phyloP scores from a whole-genome alignment of 2,113 vertebrate species.

The Collichthys lucidus region DNA sequence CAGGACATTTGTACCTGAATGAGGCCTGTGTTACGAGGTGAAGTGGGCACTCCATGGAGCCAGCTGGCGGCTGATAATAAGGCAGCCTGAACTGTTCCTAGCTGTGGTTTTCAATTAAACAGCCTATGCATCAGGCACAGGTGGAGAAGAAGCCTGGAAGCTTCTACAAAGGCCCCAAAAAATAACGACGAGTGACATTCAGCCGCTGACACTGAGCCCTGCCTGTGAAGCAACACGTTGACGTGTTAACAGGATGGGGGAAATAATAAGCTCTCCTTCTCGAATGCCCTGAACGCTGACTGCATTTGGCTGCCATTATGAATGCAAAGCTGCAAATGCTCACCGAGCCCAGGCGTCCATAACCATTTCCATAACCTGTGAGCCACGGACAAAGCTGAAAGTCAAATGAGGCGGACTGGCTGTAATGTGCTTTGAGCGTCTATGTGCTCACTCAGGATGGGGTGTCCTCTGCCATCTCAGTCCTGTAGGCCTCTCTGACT shows the following conservation, averaged over 20 bases:
- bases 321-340: slow-evolving; percentile 46
- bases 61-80: slow-evolving; percentile 76
- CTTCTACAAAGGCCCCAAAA: slow-evolving; percentile 35
- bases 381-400: slow-evolving; percentile 63
- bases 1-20: slow-evolving; percentile 82
- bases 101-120: slow-evolving; percentile 60
- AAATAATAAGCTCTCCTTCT: slow-evolving; percentile 40
- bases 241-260: slow-evolving; percentile 27
- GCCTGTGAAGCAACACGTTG: slow-evolving; percentile 20
- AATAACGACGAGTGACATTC: slow-evolving; percentile 55
- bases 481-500: slow-evolving; percentile 36
- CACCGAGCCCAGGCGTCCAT: slow-evolving; percentile 26
- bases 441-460: slow-evolving; percentile 37
- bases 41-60: slow-evolving; percentile 80
- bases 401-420: slow-evolving; percentile 62
- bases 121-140: slow-evolving; percentile 47
- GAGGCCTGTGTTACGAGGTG: slow-evolving; percentile 76
- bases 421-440: slow-evolving; percentile 57
- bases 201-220: slow-evolving; percentile 26
- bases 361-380: slow-evolving; percentile 58
- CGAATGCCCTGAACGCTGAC: slow-evolving; percentile 1
- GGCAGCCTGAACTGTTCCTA: slow-evolving; percentile 72
- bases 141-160: slow-evolving; percentile 43
- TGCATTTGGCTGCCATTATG: slow-evolving; percentile 31
- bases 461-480: slow-evolving; percentile 32